Base-by-base conservation (phyloP, 1,140 invertebrate genomes). In the Streblospio benedicti region DNA sequence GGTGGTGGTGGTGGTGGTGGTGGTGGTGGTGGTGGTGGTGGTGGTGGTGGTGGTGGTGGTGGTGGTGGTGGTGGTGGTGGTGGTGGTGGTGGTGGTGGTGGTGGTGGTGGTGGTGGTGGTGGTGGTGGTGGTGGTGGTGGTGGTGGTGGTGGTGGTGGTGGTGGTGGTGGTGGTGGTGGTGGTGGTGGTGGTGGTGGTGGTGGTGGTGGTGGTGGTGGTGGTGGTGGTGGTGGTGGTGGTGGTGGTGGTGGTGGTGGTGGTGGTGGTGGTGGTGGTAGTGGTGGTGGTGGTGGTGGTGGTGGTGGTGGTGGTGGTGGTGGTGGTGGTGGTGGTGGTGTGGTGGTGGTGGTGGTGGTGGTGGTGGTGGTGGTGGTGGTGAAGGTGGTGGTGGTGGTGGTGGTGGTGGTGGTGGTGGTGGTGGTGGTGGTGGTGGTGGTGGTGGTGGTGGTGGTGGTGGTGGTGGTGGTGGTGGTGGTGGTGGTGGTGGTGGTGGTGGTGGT, bases 351-450 rank as follows among this genome's bases (percentile, higher is more conserved):
- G n/a, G 35, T 38, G 35, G n/a, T 38, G 35, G 35, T 38, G n/a
- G n/a, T 38, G 35, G n/a, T 38, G 35, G 35, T 38, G 35, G n/a
- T 38, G 35, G 35, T 38, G 35, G 35, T 38, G 35, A 38, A 38
- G 35, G 35, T 38, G 9, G n/a, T 38, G 35, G n/a, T 38, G 35
- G n/a, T 38, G 35, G 9, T n/a, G n/a, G 35, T 38, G 35, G n/a
- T 38, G 35, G 32, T 32, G 32, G 20, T 53, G 30, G 32, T 20
- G 25, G 30, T 12, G 9, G 20, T 47, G 54, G 47, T 57, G 27
- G n/a, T 57, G 54, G 47, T 57, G 54, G n/a, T 50, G 35, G 18
- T 49, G 35, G 32, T 49, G 54, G 35, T 57, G 35, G 47, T 50
- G 54, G n/a, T 50, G 35, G n/a, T 57, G 54, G n/a, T n/a, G 35